These are phyloP conservation scores for Melitaea athalia DNA, from an alignment of 2,888 invertebrate species.

Conservation along the genomic window DNA sequence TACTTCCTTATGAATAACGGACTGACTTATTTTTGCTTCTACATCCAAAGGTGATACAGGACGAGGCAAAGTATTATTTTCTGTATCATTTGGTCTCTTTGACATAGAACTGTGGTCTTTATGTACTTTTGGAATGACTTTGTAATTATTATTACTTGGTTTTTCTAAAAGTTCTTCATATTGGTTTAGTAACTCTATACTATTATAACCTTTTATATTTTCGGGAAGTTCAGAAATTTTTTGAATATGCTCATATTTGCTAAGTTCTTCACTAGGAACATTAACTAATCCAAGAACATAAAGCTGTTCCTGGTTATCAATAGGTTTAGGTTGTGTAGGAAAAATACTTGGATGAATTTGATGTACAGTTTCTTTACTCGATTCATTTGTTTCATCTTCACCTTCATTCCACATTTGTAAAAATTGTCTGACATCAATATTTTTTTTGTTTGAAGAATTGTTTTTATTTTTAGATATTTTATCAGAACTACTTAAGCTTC, in stretches of 20 bases:
- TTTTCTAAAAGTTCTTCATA: slow-evolving; percentile 77
- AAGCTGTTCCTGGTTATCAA: slow-evolving; percentile 67
- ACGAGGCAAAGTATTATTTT: slow-evolving; percentile 47
- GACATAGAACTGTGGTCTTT: slow-evolving; percentile 34
- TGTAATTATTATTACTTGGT: slow-evolving; percentile 55
- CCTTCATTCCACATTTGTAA: slow-evolving; percentile 80
- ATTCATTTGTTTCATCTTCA: slow-evolving; percentile 68
- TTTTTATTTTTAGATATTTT: slow-evolving; percentile 45
- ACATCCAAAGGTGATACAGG: slow-evolving; percentile 76
- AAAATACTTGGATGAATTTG: slow-evolving; percentile 49
- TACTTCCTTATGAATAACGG: slow-evolving; percentile 79
- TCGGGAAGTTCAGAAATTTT: slow-evolving; percentile 78
- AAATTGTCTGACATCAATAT: slow-evolving; percentile 74
- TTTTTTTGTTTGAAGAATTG: slow-evolving; percentile 57
- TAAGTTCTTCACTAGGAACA: slow-evolving; percentile 75
- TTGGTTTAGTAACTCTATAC: slow-evolving; percentile 72
- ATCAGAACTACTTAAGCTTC: slow-evolving; percentile 45
- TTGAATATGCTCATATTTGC: slow-evolving; percentile 79
- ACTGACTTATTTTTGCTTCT: slow-evolving; percentile 80
- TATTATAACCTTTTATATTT: slow-evolving; percentile 78
- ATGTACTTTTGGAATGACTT: slow-evolving; percentile 40
- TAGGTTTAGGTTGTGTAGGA: slow-evolving; percentile 49
- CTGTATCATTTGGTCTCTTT: slow-evolving; percentile 29
- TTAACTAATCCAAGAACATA: slow-evolving; percentile 76
- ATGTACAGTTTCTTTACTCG: slow-evolving; percentile 53